These are phyloP conservation scores for Brotula barbata DNA, from an alignment of 2,797 vertebrate species.

Conservation along the genomic window DNA sequence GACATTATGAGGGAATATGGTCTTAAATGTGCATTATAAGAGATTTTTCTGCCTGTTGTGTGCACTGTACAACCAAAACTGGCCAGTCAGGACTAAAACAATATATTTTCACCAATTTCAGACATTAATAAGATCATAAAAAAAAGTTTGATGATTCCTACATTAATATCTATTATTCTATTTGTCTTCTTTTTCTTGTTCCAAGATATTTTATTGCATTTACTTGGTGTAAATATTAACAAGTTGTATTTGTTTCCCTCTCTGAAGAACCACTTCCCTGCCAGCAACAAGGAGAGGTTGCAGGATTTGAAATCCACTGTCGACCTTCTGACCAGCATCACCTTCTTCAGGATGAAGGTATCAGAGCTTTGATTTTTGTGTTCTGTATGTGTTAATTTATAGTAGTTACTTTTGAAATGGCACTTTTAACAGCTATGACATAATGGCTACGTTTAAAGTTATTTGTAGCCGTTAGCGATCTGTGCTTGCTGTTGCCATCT, in stretches of 20 bases:
- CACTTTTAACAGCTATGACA: too few relatives aligned
- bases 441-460: too few relatives aligned
- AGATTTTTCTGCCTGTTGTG: too few relatives aligned
- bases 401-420: neutral
- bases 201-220: neutral
- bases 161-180: neutral
- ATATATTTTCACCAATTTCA: too few relatives aligned
- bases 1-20: too few relatives aligned
- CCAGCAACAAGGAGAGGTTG: conserved; percentile 91
- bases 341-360: conserved; percentile 99
- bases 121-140: too few relatives aligned
- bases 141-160: neutral
- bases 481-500: conserved; percentile 11
- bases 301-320: conserved; percentile 98
- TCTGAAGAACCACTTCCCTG: conserved; percentile 94
- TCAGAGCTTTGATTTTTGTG: neutral
- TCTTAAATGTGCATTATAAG: too few relatives aligned
- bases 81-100: too few relatives aligned
- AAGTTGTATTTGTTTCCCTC: neutral
- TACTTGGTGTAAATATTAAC: neutral
- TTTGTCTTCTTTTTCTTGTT: neutral
- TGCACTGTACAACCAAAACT: too few relatives aligned
- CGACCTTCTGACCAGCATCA: conserved; percentile 98
- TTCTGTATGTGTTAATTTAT: neutral
- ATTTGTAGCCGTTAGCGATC: neutral